A percentile compares a stretch with the other conserved stretches of the same genome.
Conservation (phyloP, 2,888 invertebrate genomes). For the Macrosoma leucophasiata region DNA sequence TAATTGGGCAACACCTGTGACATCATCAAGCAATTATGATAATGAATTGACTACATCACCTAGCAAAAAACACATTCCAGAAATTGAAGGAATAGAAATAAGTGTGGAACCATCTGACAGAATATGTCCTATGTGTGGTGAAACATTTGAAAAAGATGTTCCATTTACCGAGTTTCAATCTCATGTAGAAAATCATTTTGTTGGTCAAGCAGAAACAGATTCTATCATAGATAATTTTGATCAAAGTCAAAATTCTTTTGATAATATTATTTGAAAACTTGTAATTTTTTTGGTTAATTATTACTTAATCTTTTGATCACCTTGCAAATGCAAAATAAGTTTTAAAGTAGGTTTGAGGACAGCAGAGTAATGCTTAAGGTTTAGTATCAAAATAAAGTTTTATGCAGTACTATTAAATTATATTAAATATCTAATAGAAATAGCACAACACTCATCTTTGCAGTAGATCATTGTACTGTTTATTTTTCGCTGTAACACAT, state of each 20-base stretch:
- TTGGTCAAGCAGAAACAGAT: constrained; percentile 73
- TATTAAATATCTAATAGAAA: too few relatives aligned
- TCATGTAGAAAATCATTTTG: constrained; percentile 87
- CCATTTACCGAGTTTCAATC: constrained; percentile 80
- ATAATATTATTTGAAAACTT: constrained; percentile 41
- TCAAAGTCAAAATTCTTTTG: constrained; percentile 58
- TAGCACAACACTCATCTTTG: too few relatives aligned
- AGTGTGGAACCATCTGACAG: constrained; percentile 55
- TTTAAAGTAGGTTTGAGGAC: too few relatives aligned
- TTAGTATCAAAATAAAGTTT: too few relatives aligned
- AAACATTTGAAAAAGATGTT: constrained; percentile 73
- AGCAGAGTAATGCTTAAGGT: too few relatives aligned
- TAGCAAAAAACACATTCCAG: constrained; percentile 39
- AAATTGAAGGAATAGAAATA: constrained; percentile 32
- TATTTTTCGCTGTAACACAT: too few relatives aligned
- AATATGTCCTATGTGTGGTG: constrained; percentile 86
- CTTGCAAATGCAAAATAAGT: too few relatives aligned
- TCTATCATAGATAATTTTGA: constrained; percentile 73
- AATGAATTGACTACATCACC: constrained; percentile 42
- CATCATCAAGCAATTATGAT: constrained; percentile 56
- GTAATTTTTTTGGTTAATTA: too few relatives aligned
- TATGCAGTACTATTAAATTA: too few relatives aligned
- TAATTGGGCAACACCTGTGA: constrained; percentile 60
- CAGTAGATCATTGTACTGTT: too few relatives aligned
- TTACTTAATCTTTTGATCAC: too few relatives aligned